Base-by-base conservation (phyloP, 2,797 vertebrate genomes). In the Octomys mimax region DNA sequence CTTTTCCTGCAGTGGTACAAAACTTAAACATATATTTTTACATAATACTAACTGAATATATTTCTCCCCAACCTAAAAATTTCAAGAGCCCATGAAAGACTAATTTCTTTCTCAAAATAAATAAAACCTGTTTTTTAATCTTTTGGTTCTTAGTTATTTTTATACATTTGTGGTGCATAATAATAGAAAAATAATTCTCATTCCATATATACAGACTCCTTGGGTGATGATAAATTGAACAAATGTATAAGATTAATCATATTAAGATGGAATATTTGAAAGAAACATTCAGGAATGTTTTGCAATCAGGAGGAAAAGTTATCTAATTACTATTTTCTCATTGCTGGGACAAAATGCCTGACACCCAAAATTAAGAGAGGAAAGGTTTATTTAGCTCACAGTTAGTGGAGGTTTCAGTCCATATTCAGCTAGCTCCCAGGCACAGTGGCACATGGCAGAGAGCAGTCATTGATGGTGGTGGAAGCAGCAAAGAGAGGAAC, bases 181-280 rank as follows among this genome's bases (percentile, higher is more conserved):
- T 93, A 49, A 24, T 81, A 78, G 92, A 64, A 80, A 80, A 89
- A 92, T 71, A 52, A n/a, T 57, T 86, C 14, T 36, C 31, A 71
- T 71, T 22, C 82, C 24, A 66, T 24, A 26, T 68, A 54, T 49
- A 49, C 26, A 68, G 66, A 46, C 52, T 95, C 52, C 18, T 54
- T 86, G 59, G 26, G 33, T 89, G 46, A 92, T 86, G 21, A 12
- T 73, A 66, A 90, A 78, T 54, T 91, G 14, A 73, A 4, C 42
- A 78, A 64, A 68, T 18, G 10, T 66, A 84, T 21, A 42, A 81
- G 11, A 81, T 62, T 28, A 61, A 73, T 77, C 19, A 70, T 77
- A 59, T 77, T 88, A n/a, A 88, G 64, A 62, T 71, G 49, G 33
- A 75, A 62, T 86, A 39, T 89, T 89, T 80, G 87, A 93, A 95